Base-by-base conservation (phyloP, 2,888 invertebrate genomes). In the Oscheius sp. region DNA sequence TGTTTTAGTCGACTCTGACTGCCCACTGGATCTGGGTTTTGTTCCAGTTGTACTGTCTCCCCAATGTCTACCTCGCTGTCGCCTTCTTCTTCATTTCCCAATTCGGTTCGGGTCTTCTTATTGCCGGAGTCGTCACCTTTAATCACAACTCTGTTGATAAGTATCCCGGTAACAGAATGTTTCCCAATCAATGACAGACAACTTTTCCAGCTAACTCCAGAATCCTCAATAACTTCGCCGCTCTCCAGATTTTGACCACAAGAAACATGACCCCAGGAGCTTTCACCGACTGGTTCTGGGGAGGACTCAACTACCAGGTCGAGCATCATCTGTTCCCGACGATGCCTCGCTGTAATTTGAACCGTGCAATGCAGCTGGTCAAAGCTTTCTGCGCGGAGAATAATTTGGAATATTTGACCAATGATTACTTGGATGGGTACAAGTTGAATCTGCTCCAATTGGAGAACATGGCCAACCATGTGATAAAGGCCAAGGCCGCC, bases 311-410 rank as follows among this genome's bases (percentile, higher is more conserved):
- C 77, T 87, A 86, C 53, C 87, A 84, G 82, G 81, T 87, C 55
- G 87, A 87, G 74, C 87, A 87, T 66, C 87, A 87, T 69, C 75
- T 87, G 56, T 87, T 87, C 84, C 87, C 87, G 25, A 87, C 87
- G 46, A 87, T 87, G 87, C 87, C 87, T 56, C 81, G 87, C 18
- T 84, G 83, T 75, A 87, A 87, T 61, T 76, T 87, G 55, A 84
- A 73, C 41, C 59, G 71, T 13, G 81, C 83, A 53, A 78, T 78
- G 75, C 69, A 78, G 27, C 72, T 81, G 61, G 87, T 87, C 35
- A 81, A 81, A 59, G 73, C 69, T 56, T 87, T 87, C 77, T 87
- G 87, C 74, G 21, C 63, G 53, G 81, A 85, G 21, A 85, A 82
- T 72, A 68, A 76, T 46, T 74, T 86, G 18, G 82, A 82, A 13